phyloP scores from a whole-genome alignment of 2,113 vertebrate species.

The Cyanocitta stelleri region DNA sequence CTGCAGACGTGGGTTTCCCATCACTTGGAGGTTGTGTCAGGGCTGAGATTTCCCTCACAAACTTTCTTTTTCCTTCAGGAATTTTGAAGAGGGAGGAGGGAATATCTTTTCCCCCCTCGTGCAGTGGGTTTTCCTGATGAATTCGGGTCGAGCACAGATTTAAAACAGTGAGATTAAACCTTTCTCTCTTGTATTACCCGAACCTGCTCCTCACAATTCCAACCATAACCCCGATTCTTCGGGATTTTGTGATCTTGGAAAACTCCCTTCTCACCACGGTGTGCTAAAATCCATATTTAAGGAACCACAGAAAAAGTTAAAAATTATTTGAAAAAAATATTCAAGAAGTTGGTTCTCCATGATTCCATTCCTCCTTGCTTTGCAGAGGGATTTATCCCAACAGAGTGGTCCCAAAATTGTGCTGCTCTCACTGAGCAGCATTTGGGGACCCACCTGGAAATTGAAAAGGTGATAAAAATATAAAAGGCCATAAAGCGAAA shows the following conservation, averaged over 20 bases:
- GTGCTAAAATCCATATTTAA: neutral
- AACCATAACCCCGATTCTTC: neutral
- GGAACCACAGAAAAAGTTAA: neutral
- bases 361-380: neutral
- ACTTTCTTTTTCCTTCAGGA: constrained; percentile 19
- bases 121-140: constrained; percentile 22
- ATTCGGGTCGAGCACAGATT: constrained; percentile 3
- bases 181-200: neutral
- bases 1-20: constrained; percentile 4
- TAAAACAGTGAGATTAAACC: constrained; percentile 14
- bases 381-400: neutral
- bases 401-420: neutral
- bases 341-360: neutral
- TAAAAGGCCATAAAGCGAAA: too few species aligned
- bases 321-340: neutral
- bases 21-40: neutral
- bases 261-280: neutral
- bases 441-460: neutral
- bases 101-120: neutral
- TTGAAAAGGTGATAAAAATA: neutral
- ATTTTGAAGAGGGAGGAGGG: neutral
- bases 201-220: constrained; percentile 34
- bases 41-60: constrained; percentile 46
- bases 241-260: constrained; percentile 21
- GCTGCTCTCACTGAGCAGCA: neutral